phyloP scores from a whole-genome alignment of 2,797 vertebrate species.

The Semaprochilodus insignis region DNA sequence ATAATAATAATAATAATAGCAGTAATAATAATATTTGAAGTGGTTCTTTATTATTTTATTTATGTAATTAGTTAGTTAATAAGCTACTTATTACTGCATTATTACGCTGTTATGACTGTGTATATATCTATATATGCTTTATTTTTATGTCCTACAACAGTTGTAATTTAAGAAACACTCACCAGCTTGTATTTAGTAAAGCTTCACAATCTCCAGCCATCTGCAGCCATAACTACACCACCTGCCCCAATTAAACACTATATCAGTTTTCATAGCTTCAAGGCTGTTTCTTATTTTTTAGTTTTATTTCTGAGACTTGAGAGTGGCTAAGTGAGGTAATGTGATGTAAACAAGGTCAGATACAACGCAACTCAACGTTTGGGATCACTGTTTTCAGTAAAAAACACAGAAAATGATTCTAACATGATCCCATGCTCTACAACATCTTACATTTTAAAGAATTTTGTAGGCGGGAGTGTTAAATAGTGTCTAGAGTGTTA shows the following conservation, averaged over 20 bases:
- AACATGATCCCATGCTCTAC: too few relatives aligned
- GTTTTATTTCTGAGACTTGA: not conserved
- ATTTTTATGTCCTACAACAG: not conserved
- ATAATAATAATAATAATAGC: not conserved
- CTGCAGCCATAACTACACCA: conserved; percentile 3
- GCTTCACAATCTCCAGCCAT: not conserved
- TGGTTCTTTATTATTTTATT: too few relatives aligned
- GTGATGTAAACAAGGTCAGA: not conserved
- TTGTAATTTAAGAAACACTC: not conserved
- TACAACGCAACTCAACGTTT: not conserved
- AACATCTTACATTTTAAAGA: too few relatives aligned
- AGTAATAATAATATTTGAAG: not conserved
- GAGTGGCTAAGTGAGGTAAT: not conserved
- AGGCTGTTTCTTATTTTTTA: not conserved
- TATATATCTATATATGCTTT: not conserved
- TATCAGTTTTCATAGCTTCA: not conserved
- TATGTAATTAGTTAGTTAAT: not conserved
- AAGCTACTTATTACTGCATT: too few relatives aligned
- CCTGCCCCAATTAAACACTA: conserved; percentile 5
- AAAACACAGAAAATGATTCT: too few relatives aligned
- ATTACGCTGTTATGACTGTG: not conserved
- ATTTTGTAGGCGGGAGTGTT: too few relatives aligned
- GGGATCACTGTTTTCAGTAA: not conserved
- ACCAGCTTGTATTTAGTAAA: not conserved
- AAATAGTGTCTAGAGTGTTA: too few relatives aligned